Conservation (phyloP, 1,140 invertebrate species). For the Psilanteris sp. region DNA sequence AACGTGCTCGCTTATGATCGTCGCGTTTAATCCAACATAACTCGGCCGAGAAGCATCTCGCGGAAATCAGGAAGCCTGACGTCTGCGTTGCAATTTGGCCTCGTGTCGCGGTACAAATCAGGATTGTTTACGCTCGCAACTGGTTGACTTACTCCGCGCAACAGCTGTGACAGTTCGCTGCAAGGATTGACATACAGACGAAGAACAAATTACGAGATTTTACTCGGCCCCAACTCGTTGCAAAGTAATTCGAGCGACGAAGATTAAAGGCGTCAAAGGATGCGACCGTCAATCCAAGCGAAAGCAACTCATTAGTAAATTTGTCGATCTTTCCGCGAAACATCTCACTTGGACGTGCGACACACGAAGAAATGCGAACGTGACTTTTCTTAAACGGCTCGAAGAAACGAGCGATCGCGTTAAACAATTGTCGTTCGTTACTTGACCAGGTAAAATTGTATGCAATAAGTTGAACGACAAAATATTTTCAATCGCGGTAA, state of each 20-base stretch:
- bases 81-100: conserved; percentile 41
- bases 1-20: too few relatives aligned
- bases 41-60: too few relatives aligned
- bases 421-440: too few relatives aligned
- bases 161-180: conserved; percentile 29
- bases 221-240: background rate
- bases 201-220: conserved; percentile 29
- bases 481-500: too few relatives aligned
- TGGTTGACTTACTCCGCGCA: conserved; percentile 29
- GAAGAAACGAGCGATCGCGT: too few relatives aligned
- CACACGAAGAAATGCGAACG: too few relatives aligned
- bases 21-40: too few relatives aligned
- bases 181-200: conserved; percentile 34
- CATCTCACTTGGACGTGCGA: too few relatives aligned
- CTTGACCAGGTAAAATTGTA: too few relatives aligned
- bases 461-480: too few relatives aligned
- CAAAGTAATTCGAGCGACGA: conserved; percentile 13
- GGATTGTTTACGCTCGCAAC: conserved; percentile 49
- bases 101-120: conserved; percentile 27
- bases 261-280: conserved; percentile 46
- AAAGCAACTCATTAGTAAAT: conserved; percentile 47
- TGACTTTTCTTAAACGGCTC: too few relatives aligned
- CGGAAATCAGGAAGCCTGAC: background rate
- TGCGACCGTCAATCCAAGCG: conserved; percentile 17
- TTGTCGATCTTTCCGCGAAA: conserved; percentile 16